Base-by-base conservation (phyloP, 2,888 invertebrate species). In the Anoncus sp. region DNA sequence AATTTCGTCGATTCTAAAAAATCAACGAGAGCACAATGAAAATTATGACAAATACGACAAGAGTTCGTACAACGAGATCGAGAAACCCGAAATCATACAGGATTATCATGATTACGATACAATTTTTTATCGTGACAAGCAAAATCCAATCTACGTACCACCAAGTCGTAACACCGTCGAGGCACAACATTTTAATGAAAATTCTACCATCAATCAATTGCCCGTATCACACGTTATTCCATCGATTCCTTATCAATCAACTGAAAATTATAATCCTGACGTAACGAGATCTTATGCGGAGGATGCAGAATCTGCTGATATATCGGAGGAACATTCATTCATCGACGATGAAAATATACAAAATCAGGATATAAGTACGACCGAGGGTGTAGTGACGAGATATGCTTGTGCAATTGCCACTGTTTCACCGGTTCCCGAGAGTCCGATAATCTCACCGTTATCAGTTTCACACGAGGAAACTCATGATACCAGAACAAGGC, bases 321-420 rank as follows among this genome's bases (percentile, higher is more conserved):
- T 71, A 4, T 71, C 74, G 10, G 82, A 77, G 9, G 66, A 59
- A 43, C 57, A 62, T 1, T 43, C 24, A 4, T 81, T 86, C 53
- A 47, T 69, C 16, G 81, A 87, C 10, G 87, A 87, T 31, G 82
- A 85, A 43, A 85, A 89, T 38, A 90, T 90, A 9, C 82, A 88
- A 57, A 90, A 91, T 66, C 90, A 90, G 66, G 90, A 91, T 31
- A 89, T 90, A 60, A 88, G 89, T 16, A 79, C 88, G 0, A 89
- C 89, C 0, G 73, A 84, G 2, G 90, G 90, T 0, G 82, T 91
- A 0, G 87, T 91, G 0, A 91, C 91, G 6, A 85, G 90, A 18
- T 90, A 90, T 63, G 83, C 91, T 0, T 87, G 88, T 57, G 91
- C 90, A 3, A 88, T 90, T 10, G 90, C 84, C 3, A 91, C 91